Evolutionary conservation across 2,113 vertebrate species (phyloP), one percentile per base, ranked within the genome.

Genomic region (Nothoprocta pentlandii): DNA sequence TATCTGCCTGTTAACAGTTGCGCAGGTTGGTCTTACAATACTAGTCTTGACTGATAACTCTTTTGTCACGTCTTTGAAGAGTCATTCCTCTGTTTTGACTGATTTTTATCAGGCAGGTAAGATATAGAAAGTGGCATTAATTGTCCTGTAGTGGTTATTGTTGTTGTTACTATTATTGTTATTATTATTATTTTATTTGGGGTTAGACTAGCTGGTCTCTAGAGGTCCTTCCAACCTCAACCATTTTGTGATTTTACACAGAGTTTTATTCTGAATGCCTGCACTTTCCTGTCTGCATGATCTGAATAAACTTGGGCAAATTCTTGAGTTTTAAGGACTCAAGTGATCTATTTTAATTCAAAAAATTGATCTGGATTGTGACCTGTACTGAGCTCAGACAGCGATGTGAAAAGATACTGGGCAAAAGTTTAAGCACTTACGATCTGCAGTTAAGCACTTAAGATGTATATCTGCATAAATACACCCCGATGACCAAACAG

Each of bases 1-100:
- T 86, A 94, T 91, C 82, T 95, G 95, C 93, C 82, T 96, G 96
- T 94, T 94, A 86, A 94, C 63, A 95, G 91, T 80, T 93, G 87
- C 80, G 82, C 90, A 96, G 92, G 87, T 89, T 94, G 93, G 61
- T 89, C 87, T 73, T 94, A 88, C 95, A 95, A 90, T 69, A 78
- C 77, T 53, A 78, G 87, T 61, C 59, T 53, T 82, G 66, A 62
- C 70, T 92, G 95, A 89, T 91, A 91, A 82, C 88, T 95, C 92
- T 94, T 91, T 92, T 71, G 77, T 89, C 90, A 93, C 62, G 26
- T 90, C 74, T 83, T 90, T 51, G 15, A 74, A 81, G 63, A 90
- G n/a, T 92, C 61, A 44, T 74, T 85, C 16, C n/a, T 93, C 78
- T 77, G n/a, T 81, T 94, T 94, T 90, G 92, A 86, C 81, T 77